These are phyloP conservation scores for Oxyura jamaicensis DNA, from an alignment of 2,113 vertebrate genomes.

Conservation along the genomic window DNA sequence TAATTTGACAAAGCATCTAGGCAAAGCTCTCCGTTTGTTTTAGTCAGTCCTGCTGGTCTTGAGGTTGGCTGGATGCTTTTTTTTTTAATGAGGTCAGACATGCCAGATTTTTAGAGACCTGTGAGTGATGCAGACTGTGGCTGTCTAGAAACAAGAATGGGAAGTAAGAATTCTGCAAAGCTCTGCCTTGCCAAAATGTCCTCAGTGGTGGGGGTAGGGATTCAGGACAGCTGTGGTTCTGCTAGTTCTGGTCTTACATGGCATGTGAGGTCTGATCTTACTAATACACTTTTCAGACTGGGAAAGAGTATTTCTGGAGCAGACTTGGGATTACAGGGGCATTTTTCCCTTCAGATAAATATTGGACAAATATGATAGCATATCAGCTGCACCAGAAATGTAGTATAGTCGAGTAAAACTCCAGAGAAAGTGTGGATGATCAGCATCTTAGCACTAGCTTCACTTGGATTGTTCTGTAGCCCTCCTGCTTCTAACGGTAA, in stretches of 20 bases:
- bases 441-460: background rate
- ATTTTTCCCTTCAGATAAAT: background rate
- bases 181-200: background rate
- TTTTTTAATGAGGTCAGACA: background rate
- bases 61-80: background rate
- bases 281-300: background rate
- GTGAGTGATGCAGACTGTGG: background rate
- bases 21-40: background rate
- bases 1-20: background rate
- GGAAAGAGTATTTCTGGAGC: background rate
- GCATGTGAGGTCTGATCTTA: background rate
- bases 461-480: background rate
- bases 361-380: background rate
- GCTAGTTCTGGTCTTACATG: background rate
- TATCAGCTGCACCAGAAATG: background rate
- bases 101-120: background rate
- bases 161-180: background rate
- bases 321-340: background rate
- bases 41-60: background rate
- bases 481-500: background rate
- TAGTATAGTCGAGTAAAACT: background rate
- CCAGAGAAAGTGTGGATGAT: accelerated
- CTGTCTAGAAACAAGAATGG: background rate
- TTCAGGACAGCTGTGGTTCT: background rate
- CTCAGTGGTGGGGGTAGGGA: background rate